Evolutionary conservation across 1,140 invertebrate genomes (phyloP), one percentile per base, ranked within the genome.

Genomic region (Thereuonema tuberculata): DNA sequence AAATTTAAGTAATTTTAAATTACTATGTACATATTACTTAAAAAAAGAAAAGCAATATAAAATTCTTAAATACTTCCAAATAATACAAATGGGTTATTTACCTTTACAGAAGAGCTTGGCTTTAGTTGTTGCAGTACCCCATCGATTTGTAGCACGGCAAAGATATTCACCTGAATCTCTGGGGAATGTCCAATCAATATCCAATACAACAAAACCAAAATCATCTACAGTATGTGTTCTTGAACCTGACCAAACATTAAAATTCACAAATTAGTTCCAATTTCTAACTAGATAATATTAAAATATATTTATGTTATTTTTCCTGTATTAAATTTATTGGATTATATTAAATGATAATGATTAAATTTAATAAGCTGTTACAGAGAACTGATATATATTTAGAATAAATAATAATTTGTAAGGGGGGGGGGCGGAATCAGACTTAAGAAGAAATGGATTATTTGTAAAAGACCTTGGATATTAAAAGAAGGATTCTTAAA

Each of bases 161-260:
- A 88, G 79, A 65, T 92, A 93, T 71, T 89, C 86, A 21, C 90
- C 90, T 58, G 83, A 82, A 73, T 93, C 90, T 67, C 89, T 77
- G 1, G 83, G 79, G 68, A 91, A 91, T 0, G 86, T 83, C 67
- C 91, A 92, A 59, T 91, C 85, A 64, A 93, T 82, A 66, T 93
- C 89, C 56, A 93, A 72, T 1, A 87, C 85, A 65, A 93, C 86
- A 59, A 89, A 92, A n/a, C 89, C 90, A 72, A 93, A 93, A 67
- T 96, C 92, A 71, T 93, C 89, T 21, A 92, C 80, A 72, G 87
- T 88, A 69, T 92, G 89, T 2, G 95, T 87, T 61, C 93, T 77
- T 15, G 88, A 91, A 17, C 89, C 88, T 62, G n/a, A n/a, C n/a
- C n/a, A n/a, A n/a, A n/a, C n/a, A n/a, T n/a, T n/a, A n/a, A n/a